Evolutionary conservation across 2,113 vertebrate genomes (phyloP).

Genomic region (Sorex araneus): DNA sequence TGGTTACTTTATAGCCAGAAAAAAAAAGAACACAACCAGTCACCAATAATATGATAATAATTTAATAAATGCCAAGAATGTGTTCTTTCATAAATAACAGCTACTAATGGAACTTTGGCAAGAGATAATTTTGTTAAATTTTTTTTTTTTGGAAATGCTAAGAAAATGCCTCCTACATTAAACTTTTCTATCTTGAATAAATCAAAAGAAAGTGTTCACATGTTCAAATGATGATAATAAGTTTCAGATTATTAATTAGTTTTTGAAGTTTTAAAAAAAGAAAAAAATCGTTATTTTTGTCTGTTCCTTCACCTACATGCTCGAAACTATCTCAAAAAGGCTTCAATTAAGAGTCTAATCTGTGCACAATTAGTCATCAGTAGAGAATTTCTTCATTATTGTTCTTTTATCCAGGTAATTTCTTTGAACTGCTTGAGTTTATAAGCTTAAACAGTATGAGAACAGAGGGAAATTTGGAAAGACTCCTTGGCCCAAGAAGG

Average conservation of each 20-base stretch:
- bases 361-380: neutral
- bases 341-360: neutral
- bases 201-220: neutral
- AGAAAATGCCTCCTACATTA: neutral
- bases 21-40: too few species aligned
- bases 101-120: neutral
- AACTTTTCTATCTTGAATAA: neutral
- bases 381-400: neutral
- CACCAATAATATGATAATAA: too few species aligned
- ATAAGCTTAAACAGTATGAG: neutral
- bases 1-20: neutral
- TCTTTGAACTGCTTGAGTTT: neutral
- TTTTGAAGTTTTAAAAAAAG: neutral
- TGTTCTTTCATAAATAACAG: neutral
- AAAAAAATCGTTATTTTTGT: neutral
- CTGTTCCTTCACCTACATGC: too few species aligned
- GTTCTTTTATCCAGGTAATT: neutral
- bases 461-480: neutral
- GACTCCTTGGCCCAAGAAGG: neutral
- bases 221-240: neutral
- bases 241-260: slow-evolving; percentile 5
- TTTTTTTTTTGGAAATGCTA: neutral
- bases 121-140: neutral
- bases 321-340: neutral
- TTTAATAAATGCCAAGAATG: neutral